These are phyloP conservation scores for Acrobasis consociella DNA, from an alignment of 2,888 invertebrate species.

Conservation along the genomic window DNA sequence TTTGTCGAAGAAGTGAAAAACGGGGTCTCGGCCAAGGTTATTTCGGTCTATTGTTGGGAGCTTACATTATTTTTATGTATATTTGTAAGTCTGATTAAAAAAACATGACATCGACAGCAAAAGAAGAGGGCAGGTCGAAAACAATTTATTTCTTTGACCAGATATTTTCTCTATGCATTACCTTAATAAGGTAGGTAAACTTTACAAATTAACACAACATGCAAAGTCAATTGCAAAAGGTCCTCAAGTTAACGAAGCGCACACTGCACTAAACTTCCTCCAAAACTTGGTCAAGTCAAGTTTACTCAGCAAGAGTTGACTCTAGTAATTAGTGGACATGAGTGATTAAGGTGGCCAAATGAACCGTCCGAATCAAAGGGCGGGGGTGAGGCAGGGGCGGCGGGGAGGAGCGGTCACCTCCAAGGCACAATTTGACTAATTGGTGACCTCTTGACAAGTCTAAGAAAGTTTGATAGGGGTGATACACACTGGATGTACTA, in stretches of 20 bases:
- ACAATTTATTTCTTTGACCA: too few relatives aligned
- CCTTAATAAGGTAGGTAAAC: too few relatives aligned
- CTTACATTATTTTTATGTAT: too few relatives aligned
- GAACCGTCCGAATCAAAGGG: constrained; percentile 19
- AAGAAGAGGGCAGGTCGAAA: too few relatives aligned
- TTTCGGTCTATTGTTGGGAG: too few relatives aligned
- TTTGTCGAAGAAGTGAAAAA: too few relatives aligned
- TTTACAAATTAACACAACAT: too few relatives aligned
- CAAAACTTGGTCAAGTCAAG: constrained; percentile 7
- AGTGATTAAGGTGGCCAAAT: constrained; percentile 22
- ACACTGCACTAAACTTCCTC: constrained; percentile 6
- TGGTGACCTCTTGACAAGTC: constrained; percentile 27
- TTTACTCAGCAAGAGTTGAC: not conserved
- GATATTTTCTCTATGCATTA: too few relatives aligned
- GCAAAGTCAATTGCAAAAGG: not conserved
- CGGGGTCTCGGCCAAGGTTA: too few relatives aligned
- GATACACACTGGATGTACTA: constrained; percentile 5
- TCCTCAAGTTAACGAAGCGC: constrained; percentile 2
- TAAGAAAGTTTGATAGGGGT: constrained; percentile 2
- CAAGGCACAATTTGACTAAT: constrained; percentile 34
- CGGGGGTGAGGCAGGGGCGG: not conserved
- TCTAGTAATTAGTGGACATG: constrained; percentile 19
- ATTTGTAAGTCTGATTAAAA: too few relatives aligned
- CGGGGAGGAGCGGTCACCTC: constrained; percentile 3
- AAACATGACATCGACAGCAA: too few relatives aligned